Conservation (phyloP, 2,113 vertebrate genomes). For the Synodontis membranacea region DNA sequence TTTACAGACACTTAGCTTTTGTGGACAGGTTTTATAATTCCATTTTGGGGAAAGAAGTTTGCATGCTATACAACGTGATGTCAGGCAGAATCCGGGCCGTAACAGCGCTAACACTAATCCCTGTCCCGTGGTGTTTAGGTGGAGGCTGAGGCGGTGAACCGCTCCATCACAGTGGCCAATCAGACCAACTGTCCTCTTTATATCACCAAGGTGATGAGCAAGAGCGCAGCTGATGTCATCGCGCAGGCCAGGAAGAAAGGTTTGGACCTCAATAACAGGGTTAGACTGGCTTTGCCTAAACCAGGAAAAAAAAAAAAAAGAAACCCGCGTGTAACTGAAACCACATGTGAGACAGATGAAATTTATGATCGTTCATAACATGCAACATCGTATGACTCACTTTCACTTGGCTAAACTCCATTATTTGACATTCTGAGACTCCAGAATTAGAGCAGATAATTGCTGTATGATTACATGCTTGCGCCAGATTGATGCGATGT, state of each 20-base stretch:
- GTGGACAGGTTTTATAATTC: neutral
- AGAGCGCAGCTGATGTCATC: conserved; percentile 94
- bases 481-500: neutral
- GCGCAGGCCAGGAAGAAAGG: conserved; percentile 97
- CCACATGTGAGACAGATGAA: conserved; percentile 9
- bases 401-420: conserved; percentile 27
- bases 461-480: conserved; percentile 6
- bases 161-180: conserved; percentile 94
- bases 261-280: conserved; percentile 61
- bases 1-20: neutral
- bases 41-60: neutral
- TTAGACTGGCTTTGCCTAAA: neutral
- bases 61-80: neutral
- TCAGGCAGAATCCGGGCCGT: neutral
- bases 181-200: conserved; percentile 99
- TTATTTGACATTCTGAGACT: conserved; percentile 11
- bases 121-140: conserved; percentile 71
- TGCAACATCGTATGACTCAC: conserved; percentile 29
- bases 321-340: neutral
- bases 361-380: conserved; percentile 17
- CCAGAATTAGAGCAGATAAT: conserved; percentile 18
- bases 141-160: conserved; percentile 95
- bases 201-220: conserved; percentile 98
- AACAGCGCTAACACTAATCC: neutral
- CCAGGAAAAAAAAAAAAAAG: too few species aligned